Evolutionary conservation across 2,113 vertebrate species (phyloP).

Genomic region (Cryptoleucopteryx plumbea): DNA sequence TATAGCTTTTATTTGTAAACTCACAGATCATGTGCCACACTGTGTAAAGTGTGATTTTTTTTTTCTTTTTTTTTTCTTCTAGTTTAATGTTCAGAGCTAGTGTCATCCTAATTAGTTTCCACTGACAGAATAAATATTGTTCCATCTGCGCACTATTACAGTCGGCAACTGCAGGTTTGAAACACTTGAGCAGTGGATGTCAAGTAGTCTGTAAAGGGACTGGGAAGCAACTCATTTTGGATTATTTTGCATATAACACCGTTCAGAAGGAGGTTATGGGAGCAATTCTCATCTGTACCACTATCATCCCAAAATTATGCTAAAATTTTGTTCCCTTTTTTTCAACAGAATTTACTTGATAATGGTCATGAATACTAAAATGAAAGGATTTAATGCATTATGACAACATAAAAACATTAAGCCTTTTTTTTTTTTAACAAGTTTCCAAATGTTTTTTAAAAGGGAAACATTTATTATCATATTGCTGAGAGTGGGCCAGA

Average conservation of each 20-base stretch:
- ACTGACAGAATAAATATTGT: conserved; percentile 71
- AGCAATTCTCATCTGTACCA: neutral
- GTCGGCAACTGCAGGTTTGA: conserved; percentile 60
- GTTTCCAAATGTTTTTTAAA: conserved; percentile 5
- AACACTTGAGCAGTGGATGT: conserved; percentile 67
- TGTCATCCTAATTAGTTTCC: conserved; percentile 67
- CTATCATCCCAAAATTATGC: conserved; percentile 40
- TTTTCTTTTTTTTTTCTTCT: conserved; percentile 2
- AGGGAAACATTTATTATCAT: neutral
- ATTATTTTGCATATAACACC: conserved; percentile 67
- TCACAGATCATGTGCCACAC: conserved; percentile 19
- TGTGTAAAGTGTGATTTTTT: conserved; percentile 51
- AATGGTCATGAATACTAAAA: neutral
- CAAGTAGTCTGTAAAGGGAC: conserved; percentile 63
- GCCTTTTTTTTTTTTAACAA: neutral
- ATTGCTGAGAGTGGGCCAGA: neutral
- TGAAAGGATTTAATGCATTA: neutral
- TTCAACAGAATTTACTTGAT: conserved; percentile 2
- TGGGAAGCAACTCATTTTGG: conserved; percentile 47
- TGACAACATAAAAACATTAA: neutral
- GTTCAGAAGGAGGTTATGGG: conserved; percentile 33
- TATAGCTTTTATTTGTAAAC: conserved; percentile 41
- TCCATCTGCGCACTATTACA: conserved; percentile 62
- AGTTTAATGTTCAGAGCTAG: conserved; percentile 62
- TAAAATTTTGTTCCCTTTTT: neutral